Evolutionary conservation across 2,797 vertebrate genomes (phyloP).

Genomic region (Sylvilagus floridanus): DNA sequence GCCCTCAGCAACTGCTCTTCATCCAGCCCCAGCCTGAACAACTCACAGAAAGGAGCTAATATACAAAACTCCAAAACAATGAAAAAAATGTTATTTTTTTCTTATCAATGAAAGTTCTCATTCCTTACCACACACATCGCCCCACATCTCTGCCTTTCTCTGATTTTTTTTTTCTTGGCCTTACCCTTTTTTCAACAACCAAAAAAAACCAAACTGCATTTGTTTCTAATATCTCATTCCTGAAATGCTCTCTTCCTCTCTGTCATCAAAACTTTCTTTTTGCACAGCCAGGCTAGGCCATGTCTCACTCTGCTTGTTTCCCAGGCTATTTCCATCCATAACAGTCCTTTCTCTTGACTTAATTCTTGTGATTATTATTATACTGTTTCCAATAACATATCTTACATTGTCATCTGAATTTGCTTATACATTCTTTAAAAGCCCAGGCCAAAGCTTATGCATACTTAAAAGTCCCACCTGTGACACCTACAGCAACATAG

Average conservation of each 20-base stretch:
- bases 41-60: background rate
- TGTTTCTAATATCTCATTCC: background rate
- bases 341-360: background rate
- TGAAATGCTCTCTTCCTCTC: slow-evolving; percentile 11
- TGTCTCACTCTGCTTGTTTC: background rate
- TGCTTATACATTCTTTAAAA: background rate
- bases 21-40: background rate
- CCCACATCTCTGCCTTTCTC: background rate
- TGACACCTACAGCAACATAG: rapidly evolving
- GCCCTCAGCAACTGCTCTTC: background rate
- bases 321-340: background rate
- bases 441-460: background rate
- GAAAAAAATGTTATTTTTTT: background rate
- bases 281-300: background rate
- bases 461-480: background rate
- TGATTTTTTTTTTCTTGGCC: background rate
- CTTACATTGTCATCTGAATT: background rate
- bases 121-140: background rate
- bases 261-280: background rate
- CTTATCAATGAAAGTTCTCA: background rate
- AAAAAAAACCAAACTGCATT: background rate
- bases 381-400: background rate
- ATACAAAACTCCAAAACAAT: background rate
- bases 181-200: background rate
- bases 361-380: background rate